Percentiles rank a stretch among this genome's conserved stretches.
These are phyloP conservation scores for Rotaria magnacalcarata DNA, from an alignment of 2,888 invertebrate genomes.

Conservation along the genomic window DNA sequence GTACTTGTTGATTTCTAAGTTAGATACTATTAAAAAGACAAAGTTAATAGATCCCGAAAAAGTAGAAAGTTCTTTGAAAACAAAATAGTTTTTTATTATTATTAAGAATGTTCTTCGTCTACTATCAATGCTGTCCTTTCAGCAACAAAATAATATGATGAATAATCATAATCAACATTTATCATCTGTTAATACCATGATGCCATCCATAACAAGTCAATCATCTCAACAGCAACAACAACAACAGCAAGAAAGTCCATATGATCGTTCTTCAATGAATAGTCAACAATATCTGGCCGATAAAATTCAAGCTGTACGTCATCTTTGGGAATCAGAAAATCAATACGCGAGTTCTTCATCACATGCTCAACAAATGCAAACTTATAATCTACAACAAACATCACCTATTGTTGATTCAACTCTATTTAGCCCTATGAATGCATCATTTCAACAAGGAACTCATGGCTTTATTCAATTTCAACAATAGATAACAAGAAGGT, in stretches of 20 bases:
- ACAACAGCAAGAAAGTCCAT: neutral
- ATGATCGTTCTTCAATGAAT: neutral
- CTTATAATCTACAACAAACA: neutral
- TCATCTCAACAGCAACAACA: neutral
- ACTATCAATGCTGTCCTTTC: neutral
- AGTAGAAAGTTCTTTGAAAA: too few species aligned
- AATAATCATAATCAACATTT: neutral
- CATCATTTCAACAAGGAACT: neutral
- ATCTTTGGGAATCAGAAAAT: slow-evolving; percentile 19
- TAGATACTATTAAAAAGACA: too few species aligned
- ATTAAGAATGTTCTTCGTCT: slow-evolving; percentile 23
- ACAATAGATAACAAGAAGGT: neutral
- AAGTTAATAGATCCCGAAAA: too few species aligned
- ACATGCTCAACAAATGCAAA: neutral
- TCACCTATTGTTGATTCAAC: neutral
- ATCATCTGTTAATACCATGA: neutral
- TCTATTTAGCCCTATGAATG: neutral
- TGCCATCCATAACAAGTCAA: neutral
- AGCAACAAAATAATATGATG: slow-evolving; percentile 3
- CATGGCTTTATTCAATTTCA: neutral
- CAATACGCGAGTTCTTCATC: neutral
- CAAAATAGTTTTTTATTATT: neutral
- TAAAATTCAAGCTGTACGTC: slow-evolving; percentile 32
- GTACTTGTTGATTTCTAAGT: too few species aligned
- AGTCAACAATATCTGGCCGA: slow-evolving; percentile 18